phyloP scores from a whole-genome alignment of 2,113 vertebrate genomes.

The Ceyx melanurus region DNA sequence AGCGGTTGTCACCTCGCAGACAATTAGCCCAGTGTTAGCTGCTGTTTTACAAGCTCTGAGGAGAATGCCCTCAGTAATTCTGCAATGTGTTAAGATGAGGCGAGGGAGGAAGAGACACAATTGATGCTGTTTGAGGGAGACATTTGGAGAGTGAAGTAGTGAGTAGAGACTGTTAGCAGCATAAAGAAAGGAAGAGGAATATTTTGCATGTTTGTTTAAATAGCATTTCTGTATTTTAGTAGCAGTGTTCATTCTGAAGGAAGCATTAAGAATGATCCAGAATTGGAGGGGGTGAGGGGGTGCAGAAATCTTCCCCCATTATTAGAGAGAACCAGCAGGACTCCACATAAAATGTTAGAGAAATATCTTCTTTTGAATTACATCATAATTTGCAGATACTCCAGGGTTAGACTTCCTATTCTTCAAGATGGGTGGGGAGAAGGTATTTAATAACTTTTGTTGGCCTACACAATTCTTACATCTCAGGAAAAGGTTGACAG shows the following conservation, averaged over 20 bases:
- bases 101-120: neutral
- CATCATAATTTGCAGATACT: neutral
- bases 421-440: neutral
- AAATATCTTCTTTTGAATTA: neutral
- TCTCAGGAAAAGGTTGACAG: neutral
- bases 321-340: neutral
- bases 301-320: neutral
- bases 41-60: neutral
- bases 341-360: neutral
- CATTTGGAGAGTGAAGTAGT: neutral
- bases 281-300: neutral
- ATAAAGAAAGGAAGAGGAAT: neutral
- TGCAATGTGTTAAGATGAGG: neutral
- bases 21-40: neutral
- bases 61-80: neutral
- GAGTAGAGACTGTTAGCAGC: neutral
- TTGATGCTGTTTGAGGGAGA: neutral
- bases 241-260: neutral
- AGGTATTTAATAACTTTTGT: neutral
- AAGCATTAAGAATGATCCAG: neutral
- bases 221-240: neutral
- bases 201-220: neutral
- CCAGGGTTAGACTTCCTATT: neutral
- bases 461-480: neutral
- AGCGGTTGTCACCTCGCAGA: constrained; percentile 8